phyloP scores from a whole-genome alignment of 92 coral and sea anemone species.

The Bergia sp. region DNA sequence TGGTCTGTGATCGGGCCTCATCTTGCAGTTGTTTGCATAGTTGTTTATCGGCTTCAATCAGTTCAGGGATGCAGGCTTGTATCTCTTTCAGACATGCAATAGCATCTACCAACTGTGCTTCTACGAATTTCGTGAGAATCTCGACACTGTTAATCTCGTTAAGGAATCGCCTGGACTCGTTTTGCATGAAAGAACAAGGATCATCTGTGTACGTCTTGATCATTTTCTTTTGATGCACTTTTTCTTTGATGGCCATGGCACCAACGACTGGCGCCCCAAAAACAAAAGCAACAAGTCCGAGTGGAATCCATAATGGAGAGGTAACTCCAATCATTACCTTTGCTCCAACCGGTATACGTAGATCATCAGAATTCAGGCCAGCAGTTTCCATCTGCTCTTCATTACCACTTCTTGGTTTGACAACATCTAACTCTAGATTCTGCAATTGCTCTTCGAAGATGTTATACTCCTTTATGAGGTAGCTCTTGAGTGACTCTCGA shows the following conservation, averaged over 20 bases:
- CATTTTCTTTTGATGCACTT: conserved; percentile 26
- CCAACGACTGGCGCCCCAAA: conserved; percentile 55
- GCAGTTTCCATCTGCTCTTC: neutral
- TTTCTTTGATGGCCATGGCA: conserved; percentile 39
- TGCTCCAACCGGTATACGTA: neutral
- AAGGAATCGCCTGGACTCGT: conserved; percentile 38
- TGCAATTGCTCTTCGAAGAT: neutral
- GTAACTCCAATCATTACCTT: conserved; percentile 41
- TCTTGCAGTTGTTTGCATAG: conserved; percentile 31
- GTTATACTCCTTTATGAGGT: conserved; percentile 3
- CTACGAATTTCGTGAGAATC: conserved; percentile 8
- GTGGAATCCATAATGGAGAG: conserved; percentile 64
- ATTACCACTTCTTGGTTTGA: neutral
- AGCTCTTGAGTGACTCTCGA: neutral
- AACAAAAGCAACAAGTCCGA: conserved; percentile 46
- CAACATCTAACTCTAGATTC: neutral
- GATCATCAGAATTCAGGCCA: neutral
- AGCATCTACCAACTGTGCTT: conserved; percentile 40
- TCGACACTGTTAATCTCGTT: neutral
- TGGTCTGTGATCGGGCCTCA: conserved; percentile 9
- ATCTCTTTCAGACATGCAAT: conserved; percentile 24
- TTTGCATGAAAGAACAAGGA: conserved; percentile 41
- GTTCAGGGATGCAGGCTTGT: conserved; percentile 41
- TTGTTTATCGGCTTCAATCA: conserved; percentile 46
- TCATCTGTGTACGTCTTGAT: conserved; percentile 31